Evolutionary conservation across 1,140 invertebrate genomes (phyloP).

Genomic region (Globodera ellingtonae): DNA sequence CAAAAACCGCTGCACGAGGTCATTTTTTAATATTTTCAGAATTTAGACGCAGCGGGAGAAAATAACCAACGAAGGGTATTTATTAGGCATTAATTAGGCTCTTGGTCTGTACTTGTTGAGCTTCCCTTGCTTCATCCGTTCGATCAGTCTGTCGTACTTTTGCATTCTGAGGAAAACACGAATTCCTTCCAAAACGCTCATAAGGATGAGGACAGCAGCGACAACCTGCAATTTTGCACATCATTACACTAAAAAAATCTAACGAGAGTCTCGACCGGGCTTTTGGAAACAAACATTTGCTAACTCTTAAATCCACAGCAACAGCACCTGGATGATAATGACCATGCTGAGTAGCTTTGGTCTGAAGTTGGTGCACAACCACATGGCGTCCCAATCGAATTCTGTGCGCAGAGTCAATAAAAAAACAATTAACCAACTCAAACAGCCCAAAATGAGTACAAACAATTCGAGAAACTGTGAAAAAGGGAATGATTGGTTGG

Average conservation of each 20-base stretch:
- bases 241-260: too few relatives aligned
- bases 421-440: conserved; percentile 27
- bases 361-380: conserved; percentile 23
- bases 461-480: conserved; percentile 26
- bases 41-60: background rate
- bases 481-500: background rate
- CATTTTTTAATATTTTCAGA: background rate
- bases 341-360: conserved; percentile 19
- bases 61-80: too few relatives aligned
- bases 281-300: too few relatives aligned
- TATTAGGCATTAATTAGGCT: background rate
- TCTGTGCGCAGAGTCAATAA: conserved; percentile 19
- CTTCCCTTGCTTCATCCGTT: background rate
- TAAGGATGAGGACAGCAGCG: background rate
- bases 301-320: too few relatives aligned
- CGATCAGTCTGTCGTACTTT: background rate
- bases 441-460: conserved; percentile 9
- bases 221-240: background rate
- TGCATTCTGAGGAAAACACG: background rate
- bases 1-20: conserved; percentile 37
- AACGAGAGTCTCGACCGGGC: too few relatives aligned
- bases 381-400: conserved; percentile 21
- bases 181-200: background rate
- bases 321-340: conserved; percentile 15
- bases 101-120: background rate